Conservation (phyloP, 2,113 vertebrate species). For the Macquaria ambigua region DNA sequence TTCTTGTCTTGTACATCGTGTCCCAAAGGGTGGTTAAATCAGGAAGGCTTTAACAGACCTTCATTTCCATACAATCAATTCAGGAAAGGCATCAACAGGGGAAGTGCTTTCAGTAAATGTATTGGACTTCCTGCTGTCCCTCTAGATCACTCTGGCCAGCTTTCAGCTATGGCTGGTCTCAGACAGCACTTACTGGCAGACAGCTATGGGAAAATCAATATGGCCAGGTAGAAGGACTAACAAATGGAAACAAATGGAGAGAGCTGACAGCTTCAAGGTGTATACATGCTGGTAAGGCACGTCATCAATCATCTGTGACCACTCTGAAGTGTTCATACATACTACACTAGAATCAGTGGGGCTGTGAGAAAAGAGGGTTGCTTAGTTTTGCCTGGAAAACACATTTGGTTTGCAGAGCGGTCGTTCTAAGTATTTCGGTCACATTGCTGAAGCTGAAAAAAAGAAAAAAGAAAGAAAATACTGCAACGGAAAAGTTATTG, state of each 20-base stretch:
- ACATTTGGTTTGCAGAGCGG: conserved; percentile 8
- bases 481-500: conserved; percentile 30
- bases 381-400: conserved; percentile 17
- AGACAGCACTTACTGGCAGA: conserved; percentile 76
- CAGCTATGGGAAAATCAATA: conserved; percentile 75
- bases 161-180: conserved; percentile 59
- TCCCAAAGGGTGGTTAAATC: conserved; percentile 36
- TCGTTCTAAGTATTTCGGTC: neutral
- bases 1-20: conserved; percentile 5
- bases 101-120: conserved; percentile 64
- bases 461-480: neutral
- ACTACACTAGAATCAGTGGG: neutral
- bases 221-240: conserved; percentile 54
- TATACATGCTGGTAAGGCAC: conserved; percentile 22
- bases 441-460: conserved; percentile 39
- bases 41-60: conserved; percentile 43
- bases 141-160: conserved; percentile 57
- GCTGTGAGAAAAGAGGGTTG: neutral
- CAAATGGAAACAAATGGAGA: conserved; percentile 68
- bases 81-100: conserved; percentile 43
- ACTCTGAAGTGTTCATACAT: neutral
- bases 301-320: conserved; percentile 10
- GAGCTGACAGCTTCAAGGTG: conserved; percentile 44
- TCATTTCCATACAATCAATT: conserved; percentile 71
- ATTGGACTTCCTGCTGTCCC: conserved; percentile 71